phyloP scores from a whole-genome alignment of 2,797 vertebrate genomes.

The Artibeus jamaicensis region DNA sequence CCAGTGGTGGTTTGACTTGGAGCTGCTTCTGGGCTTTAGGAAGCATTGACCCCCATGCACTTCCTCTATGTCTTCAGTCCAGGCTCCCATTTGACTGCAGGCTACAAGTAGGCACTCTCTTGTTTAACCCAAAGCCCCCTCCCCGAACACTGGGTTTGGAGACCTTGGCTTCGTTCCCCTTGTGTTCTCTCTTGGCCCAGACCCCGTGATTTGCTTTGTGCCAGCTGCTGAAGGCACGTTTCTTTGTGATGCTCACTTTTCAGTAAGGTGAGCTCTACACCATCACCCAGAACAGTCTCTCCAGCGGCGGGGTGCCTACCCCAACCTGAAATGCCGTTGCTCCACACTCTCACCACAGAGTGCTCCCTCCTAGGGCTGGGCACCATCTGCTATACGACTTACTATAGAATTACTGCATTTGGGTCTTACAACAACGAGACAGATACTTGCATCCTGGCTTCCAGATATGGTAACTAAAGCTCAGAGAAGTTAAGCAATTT shows the following conservation, averaged over 20 bases:
- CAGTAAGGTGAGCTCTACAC: neutral
- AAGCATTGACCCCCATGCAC: neutral
- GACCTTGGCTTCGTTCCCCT: neutral
- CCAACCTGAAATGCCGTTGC: neutral
- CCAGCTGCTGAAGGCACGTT: neutral
- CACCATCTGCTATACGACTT: rapidly evolving
- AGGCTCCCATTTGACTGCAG: neutral
- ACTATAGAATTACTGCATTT: neutral
- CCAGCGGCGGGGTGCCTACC: neutral
- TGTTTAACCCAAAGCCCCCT: neutral
- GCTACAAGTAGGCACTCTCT: neutral
- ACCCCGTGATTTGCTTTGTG: neutral
- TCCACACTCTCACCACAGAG: neutral
- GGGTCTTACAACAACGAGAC: neutral
- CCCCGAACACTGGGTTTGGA: neutral
- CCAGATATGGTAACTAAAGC: neutral
- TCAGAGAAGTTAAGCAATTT: neutral
- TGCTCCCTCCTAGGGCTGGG: neutral
- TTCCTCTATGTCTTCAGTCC: neutral
- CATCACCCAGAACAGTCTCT: neutral
- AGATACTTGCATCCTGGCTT: neutral
- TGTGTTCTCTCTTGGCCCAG: neutral
- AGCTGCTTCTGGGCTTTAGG: neutral
- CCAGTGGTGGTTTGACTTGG: neutral
- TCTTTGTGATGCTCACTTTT: neutral